These are phyloP conservation scores for Tipula helvola DNA, from an alignment of 2,888 invertebrate species.

Conservation along the genomic window DNA sequence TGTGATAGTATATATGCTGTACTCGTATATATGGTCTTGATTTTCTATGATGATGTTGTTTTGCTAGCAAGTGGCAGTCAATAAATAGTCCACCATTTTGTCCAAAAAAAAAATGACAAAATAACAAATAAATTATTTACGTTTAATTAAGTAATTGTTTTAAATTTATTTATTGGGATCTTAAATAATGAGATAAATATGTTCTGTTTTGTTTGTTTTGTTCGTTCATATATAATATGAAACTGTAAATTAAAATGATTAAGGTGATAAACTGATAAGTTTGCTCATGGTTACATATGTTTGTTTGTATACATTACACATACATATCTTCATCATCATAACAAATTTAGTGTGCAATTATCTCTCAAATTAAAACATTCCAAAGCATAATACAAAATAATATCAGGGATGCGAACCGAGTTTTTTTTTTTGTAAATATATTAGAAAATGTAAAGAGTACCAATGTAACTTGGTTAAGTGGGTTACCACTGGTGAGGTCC, in stretches of 20 bases:
- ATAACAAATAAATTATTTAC: neutral
- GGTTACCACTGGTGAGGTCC: too few relatives aligned
- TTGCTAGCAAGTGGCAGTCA: neutral
- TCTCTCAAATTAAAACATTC: neutral
- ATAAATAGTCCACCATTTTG: neutral
- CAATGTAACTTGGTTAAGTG: too few relatives aligned
- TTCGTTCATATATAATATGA: neutral
- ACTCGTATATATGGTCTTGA: neutral
- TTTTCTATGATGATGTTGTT: neutral
- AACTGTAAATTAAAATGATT: neutral
- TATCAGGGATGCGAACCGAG: neutral
- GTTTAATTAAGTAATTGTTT: neutral
- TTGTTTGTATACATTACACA: neutral
- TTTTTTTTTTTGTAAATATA: too few relatives aligned
- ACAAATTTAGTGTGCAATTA: neutral
- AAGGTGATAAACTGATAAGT: neutral
- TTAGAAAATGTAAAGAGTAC: too few relatives aligned
- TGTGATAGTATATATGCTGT: neutral
- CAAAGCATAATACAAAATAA: neutral
- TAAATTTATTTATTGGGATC: neutral
- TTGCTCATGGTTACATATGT: neutral
- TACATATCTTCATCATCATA: neutral
- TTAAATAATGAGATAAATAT: neutral
- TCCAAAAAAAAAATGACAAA: neutral
- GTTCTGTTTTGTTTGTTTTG: neutral